A percentile compares a stretch with the other conserved stretches of the same genome.
phyloP scores from a whole-genome alignment of 2,797 vertebrate species.

The Myotis daubentonii region DNA sequence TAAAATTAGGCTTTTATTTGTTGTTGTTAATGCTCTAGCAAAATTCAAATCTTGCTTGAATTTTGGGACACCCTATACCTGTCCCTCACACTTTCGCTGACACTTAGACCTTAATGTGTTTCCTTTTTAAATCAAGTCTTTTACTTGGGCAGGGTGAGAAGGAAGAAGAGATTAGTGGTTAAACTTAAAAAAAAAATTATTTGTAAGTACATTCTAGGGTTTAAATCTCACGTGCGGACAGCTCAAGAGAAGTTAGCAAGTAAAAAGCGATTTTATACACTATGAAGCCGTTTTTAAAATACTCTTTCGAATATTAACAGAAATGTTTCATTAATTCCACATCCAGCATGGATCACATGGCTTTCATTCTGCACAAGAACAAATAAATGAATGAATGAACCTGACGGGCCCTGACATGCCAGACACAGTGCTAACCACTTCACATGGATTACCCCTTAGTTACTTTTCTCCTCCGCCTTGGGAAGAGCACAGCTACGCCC shows the following conservation, averaged over 20 bases:
- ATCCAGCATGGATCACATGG: not conserved
- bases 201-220: not conserved
- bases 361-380: not conserved
- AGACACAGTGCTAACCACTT: too few relatives aligned
- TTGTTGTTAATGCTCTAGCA: too few relatives aligned
- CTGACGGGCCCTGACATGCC: not conserved
- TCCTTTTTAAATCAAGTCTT: not conserved
- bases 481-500: too few relatives aligned
- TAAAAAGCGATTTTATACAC: not conserved
- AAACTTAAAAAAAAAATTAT: not conserved
- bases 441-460: not conserved
- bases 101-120: not conserved
- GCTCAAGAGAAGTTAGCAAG: constrained; percentile 25
- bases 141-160: not conserved
- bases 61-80: not conserved
- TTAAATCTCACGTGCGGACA: not conserved
- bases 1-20: too few relatives aligned
- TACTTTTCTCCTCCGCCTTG: not conserved
- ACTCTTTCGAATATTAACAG: constrained; percentile 37
- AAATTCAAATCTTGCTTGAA: too few relatives aligned
- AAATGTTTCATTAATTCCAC: constrained; percentile 48
- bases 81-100: too few relatives aligned
- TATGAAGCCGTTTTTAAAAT: constrained; percentile 27
- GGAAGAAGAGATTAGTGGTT: not conserved
- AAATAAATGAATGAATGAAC: not conserved